Evolutionary conservation across 2,113 vertebrate genomes (phyloP).

Genomic region (Lampris incognitus): DNA sequence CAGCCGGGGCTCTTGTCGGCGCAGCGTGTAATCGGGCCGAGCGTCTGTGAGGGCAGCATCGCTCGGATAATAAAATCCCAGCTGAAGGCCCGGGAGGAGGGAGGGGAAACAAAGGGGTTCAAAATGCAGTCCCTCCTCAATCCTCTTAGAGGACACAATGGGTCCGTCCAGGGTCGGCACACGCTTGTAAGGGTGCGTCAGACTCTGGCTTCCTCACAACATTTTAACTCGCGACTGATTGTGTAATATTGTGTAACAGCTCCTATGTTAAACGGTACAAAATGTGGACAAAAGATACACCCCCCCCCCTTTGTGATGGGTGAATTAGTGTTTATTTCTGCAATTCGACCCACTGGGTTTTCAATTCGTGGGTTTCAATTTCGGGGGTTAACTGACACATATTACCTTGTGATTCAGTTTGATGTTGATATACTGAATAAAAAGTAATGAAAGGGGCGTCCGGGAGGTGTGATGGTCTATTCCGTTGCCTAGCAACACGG

Average conservation of each 20-base stretch:
- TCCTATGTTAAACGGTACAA: not conserved
- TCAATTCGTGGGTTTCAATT: too few relatives aligned
- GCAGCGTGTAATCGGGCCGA: constrained; percentile 61
- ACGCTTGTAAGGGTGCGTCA: constrained; percentile 38
- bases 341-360: too few relatives aligned
- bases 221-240: constrained; percentile 46
- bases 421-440: too few relatives aligned
- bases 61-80: constrained; percentile 61
- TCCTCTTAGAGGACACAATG: constrained; percentile 53
- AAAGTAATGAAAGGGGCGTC: too few relatives aligned
- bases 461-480: too few relatives aligned
- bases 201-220: constrained; percentile 30
- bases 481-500: too few relatives aligned
- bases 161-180: constrained; percentile 47
- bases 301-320: not conserved
- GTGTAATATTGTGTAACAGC: not conserved
- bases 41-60: constrained; percentile 39
- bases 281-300: constrained; percentile 2
- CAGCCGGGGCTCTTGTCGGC: constrained; percentile 52
- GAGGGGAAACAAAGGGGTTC: constrained; percentile 55
- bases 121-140: constrained; percentile 57
- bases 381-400: too few relatives aligned
- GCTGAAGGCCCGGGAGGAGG: constrained; percentile 51
- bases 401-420: too few relatives aligned
- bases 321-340: constrained; percentile 2